Evolutionary conservation across 37 sponge, comb jelly and placozoan species (phyloP).

Genomic region (Eunapius fragilis): DNA sequence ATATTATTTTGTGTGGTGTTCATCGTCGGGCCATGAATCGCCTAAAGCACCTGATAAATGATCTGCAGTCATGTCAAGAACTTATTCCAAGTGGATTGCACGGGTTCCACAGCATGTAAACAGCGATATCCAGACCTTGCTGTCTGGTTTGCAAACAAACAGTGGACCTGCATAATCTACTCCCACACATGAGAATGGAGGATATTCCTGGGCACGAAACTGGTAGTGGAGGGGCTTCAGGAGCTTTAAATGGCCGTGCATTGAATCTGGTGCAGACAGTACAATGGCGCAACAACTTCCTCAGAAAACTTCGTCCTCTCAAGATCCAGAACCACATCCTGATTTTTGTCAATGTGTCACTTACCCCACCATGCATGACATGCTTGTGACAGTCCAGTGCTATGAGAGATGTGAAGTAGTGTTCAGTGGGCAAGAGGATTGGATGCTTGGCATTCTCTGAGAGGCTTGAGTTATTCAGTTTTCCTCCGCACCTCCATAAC

Average conservation of each 20-base stretch:
- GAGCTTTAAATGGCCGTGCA: too few relatives aligned
- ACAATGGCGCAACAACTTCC: too few relatives aligned
- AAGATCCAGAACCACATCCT: not conserved
- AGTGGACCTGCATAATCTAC: too few relatives aligned
- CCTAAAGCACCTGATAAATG: conserved; percentile 28
- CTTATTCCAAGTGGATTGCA: conserved; percentile 23
- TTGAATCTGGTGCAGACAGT: too few relatives aligned
- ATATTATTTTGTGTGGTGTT: not conserved
- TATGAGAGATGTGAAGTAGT: too few relatives aligned
- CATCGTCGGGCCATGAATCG: conserved; percentile 25
- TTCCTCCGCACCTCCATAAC: not conserved
- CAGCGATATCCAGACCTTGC: conserved; percentile 19
- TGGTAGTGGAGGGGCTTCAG: too few relatives aligned
- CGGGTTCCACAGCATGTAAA: conserved; percentile 32
- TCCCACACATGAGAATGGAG: too few relatives aligned
- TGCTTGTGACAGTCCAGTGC: too few relatives aligned
- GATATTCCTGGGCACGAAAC: too few relatives aligned
- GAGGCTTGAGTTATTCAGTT: not conserved
- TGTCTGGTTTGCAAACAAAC: too few relatives aligned
- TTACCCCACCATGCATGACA: not conserved
- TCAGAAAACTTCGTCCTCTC: too few relatives aligned
- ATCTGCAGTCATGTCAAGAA: conserved; percentile 17
- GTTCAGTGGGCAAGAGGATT: too few relatives aligned
- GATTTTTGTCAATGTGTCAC: conserved; percentile 6
- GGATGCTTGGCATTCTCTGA: not conserved